phyloP scores from a whole-genome alignment of 2,113 vertebrate genomes.

The Nycticebus coucang region DNA sequence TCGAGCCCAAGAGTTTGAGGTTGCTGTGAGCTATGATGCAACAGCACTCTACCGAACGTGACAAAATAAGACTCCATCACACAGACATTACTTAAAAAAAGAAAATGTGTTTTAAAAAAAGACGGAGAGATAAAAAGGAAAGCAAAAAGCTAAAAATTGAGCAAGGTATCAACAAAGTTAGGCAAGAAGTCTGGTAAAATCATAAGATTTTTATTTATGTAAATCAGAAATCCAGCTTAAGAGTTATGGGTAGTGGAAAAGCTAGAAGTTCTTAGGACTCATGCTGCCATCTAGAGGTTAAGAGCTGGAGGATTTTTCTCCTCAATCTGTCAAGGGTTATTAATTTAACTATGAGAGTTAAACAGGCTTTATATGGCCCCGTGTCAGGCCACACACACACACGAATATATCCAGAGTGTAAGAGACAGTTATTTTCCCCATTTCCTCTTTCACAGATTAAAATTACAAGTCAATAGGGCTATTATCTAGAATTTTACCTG shows the following conservation, averaged over 20 bases:
- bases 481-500: slow-evolving; percentile 16
- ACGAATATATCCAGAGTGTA: background rate
- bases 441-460: background rate
- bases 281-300: slow-evolving; percentile 86
- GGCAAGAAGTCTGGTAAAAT: slow-evolving; percentile 25
- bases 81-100: slow-evolving; percentile 5
- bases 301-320: background rate
- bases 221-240: slow-evolving; percentile 50
- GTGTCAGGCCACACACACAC: background rate
- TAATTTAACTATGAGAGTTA: slow-evolving; percentile 18
- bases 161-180: background rate
- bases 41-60: too few relatives aligned
- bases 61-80: too few relatives aligned
- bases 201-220: background rate
- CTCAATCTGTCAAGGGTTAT: background rate
- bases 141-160: slow-evolving; percentile 37
- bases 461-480: slow-evolving; percentile 19
- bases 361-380: background rate
- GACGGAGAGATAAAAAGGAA: background rate
- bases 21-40: too few relatives aligned
- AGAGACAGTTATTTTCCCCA: background rate
- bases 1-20: too few relatives aligned
- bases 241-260: background rate
- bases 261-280: slow-evolving; percentile 57
- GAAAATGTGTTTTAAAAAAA: background rate